Percentiles rank a stretch among this genome's conserved stretches.
Conservation (phyloP, 2,888 invertebrate genomes). For the Lithophane socia region DNA sequence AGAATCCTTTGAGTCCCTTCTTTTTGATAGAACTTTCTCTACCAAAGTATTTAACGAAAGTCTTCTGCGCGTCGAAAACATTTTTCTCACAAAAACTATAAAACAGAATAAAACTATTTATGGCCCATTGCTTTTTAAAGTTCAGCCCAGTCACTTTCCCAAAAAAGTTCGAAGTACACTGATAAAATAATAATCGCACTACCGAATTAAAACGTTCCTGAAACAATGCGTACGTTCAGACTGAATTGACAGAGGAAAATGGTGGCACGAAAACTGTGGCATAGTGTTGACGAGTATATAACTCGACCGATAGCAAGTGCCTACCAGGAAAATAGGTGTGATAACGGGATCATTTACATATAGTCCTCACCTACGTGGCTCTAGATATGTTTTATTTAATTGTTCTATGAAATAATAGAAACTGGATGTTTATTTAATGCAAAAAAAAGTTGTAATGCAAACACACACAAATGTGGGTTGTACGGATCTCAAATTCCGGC, state of each 20-base stretch:
- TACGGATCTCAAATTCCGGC: slow-evolving; percentile 41
- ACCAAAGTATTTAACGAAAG: slow-evolving; percentile 77
- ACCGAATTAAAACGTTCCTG: slow-evolving; percentile 66
- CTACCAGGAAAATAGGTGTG: slow-evolving; percentile 84
- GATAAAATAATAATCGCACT: slow-evolving; percentile 61
- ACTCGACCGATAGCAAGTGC: slow-evolving; percentile 79
- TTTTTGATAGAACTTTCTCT: slow-evolving; percentile 76
- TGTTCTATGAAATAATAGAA: slow-evolving; percentile 35
- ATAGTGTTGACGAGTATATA: slow-evolving; percentile 65
- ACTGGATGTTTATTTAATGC: not conserved
- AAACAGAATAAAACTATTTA: slow-evolving; percentile 26
- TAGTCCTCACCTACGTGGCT: slow-evolving; percentile 45
- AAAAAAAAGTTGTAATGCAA: slow-evolving; percentile 17
- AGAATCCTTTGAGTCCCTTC: slow-evolving; percentile 75
- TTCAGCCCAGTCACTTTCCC: slow-evolving; percentile 35
- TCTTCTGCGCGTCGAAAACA: slow-evolving; percentile 71
- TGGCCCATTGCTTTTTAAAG: slow-evolving; percentile 35
- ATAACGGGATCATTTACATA: slow-evolving; percentile 80
- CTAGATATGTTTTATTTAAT: slow-evolving; percentile 40
- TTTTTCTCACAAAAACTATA: slow-evolving; percentile 58
- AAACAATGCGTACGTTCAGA: slow-evolving; percentile 81
- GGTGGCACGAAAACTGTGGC: slow-evolving; percentile 78
- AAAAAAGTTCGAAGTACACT: slow-evolving; percentile 34
- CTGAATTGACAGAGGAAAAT: slow-evolving; percentile 86
- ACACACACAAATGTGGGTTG: not conserved